Evolutionary conservation across 1,140 invertebrate genomes (phyloP).

Genomic region (Rhopalosiphum padi): DNA sequence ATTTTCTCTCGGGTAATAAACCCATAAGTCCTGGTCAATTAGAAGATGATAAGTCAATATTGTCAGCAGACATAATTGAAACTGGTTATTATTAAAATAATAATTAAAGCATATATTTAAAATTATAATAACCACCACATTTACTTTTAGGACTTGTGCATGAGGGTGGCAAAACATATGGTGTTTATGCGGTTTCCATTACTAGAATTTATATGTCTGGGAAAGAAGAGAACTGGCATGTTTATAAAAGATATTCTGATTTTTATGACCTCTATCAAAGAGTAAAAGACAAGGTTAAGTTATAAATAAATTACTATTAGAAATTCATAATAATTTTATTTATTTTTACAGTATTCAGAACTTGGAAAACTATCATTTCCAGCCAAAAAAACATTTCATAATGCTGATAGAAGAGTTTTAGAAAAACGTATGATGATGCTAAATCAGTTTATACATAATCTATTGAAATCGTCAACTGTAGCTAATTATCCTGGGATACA

Average conservation of each 20-base stretch:
- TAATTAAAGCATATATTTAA: neutral
- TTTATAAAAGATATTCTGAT: slow-evolving; percentile 86
- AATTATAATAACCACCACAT: neutral
- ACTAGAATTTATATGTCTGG: slow-evolving; percentile 69
- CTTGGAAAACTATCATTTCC: slow-evolving; percentile 83
- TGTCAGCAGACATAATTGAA: slow-evolving; percentile 75
- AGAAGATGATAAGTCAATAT: slow-evolving; percentile 62
- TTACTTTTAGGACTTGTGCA: slow-evolving; percentile 71
- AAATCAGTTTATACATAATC: slow-evolving; percentile 80
- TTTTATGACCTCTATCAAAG: slow-evolving; percentile 87
- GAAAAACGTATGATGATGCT: slow-evolving; percentile 86
- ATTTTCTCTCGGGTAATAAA: slow-evolving; percentile 43
- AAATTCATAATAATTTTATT: slow-evolving; percentile 55
- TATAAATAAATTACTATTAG: neutral
- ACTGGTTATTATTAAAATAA: slow-evolving; percentile 65
- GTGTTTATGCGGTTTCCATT: slow-evolving; percentile 88
- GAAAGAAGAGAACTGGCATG: slow-evolving; percentile 79
- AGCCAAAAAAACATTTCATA: slow-evolving; percentile 93
- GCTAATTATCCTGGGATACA: slow-evolving; percentile 72
- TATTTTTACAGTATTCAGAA: slow-evolving; percentile 75
- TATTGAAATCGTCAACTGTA: slow-evolving; percentile 72
- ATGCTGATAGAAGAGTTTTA: slow-evolving; percentile 85
- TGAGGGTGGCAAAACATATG: slow-evolving; percentile 83
- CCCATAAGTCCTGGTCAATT: slow-evolving; percentile 26
- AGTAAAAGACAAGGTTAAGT: slow-evolving; percentile 74